A percentile compares a stretch with the other conserved stretches of the same genome.
These are phyloP conservation scores for Coenobita brevimanus DNA, from an alignment of 1,140 invertebrate species.

Conservation along the genomic window DNA sequence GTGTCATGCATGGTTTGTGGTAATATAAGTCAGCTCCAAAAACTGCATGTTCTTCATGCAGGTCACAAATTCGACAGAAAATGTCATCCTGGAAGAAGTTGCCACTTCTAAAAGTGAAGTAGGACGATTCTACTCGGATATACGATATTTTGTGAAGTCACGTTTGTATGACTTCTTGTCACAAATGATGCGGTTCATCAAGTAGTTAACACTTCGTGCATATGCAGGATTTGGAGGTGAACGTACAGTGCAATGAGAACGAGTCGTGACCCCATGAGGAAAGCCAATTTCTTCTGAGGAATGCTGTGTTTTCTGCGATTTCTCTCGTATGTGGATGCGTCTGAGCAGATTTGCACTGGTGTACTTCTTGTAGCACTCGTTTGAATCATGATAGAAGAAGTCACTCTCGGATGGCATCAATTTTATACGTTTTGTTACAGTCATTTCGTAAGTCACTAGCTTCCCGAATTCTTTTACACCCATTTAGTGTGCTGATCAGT, in stretches of 20 bases:
- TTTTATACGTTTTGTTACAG: no score
- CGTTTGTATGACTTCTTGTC: neutral
- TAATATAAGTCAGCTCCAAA: no score
- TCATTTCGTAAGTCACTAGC: no score
- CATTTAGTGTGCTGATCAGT: no score
- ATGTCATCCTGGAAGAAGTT: no score
- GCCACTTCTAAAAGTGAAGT: no score
- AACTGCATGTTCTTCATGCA: no score
- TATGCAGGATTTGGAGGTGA: neutral
- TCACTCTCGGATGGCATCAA: neutral
- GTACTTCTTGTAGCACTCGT: slow-evolving; percentile 3
- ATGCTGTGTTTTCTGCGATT: neutral
- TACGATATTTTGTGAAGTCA: no score
- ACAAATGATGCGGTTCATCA: neutral
- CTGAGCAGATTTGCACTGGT: neutral
- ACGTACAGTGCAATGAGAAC: neutral
- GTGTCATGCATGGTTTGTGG: no score
- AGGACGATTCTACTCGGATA: no score
- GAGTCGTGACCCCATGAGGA: neutral
- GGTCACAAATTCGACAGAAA: no score
- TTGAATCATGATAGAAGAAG: neutral
- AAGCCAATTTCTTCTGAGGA: neutral
- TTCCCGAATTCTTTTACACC: no score
- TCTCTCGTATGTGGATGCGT: neutral
- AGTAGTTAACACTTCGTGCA: neutral